Evolutionary conservation across 1,140 invertebrate species (phyloP), one percentile per base, ranked within the genome.

Genomic region (Tetragonula clypearis): DNA sequence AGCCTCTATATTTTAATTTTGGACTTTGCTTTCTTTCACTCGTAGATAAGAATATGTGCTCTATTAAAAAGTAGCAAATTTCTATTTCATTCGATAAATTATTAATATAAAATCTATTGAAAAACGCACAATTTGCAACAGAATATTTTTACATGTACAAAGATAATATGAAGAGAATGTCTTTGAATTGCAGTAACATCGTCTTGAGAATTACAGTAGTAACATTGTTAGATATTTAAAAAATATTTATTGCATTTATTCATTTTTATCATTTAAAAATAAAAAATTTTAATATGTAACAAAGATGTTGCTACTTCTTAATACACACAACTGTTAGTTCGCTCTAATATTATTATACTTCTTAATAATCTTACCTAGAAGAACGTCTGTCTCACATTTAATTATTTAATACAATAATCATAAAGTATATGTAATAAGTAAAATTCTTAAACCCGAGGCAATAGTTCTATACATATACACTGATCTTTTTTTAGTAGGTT

Each of bases 1-100:
- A 92, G 91, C 90, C 84, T 92, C 90, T 93, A 89, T 88, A 87
- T 84, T 88, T 92, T 86, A 90, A 88, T 82, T 92, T 91, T 90
- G 80, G 89, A 87, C 86, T 86, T 89, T 86, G 81, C 82, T 81
- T 87, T 84, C 78, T 82, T 72, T 79, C 82, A 83, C 76, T 90
- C 74, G 60, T 60, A 80, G n/a, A 66, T 85, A 79, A 77, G 73
- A 88, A 72, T 66, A 72, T 86, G 84, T 78, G 75, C 26, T n/a
- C 60, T 68, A 86, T 91, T 90, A 89, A 91, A 82, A 89, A 79
- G 80, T 78, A 90, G 82, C 85, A 85, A 81, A 56, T 30, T n/a
- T 65, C 41, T 55, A 17, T 56, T 35, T 19, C 4, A 60, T 35
- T 30, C 1, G 23, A 53, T 79, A 49, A 71, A 60, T 26, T 69